Conservation (phyloP, 2,888 invertebrate species). For the Gymnocheta viridis region DNA sequence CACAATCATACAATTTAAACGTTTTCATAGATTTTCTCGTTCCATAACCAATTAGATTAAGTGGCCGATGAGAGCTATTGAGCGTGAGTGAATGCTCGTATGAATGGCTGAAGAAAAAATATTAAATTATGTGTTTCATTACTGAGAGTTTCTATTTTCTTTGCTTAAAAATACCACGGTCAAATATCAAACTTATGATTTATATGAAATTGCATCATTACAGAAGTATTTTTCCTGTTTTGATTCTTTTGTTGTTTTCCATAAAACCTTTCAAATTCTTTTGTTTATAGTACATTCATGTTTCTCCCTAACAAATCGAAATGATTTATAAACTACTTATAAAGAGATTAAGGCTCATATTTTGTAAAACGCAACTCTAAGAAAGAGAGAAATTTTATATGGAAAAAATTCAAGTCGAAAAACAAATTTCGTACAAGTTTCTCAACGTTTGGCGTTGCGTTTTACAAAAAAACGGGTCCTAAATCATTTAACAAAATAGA, state of each 20-base stretch:
- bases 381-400: no score
- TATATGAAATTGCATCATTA: constrained; percentile 1
- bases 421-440: no score
- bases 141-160: background rate
- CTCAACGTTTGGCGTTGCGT: no score
- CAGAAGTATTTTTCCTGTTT: background rate
- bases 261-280: constrained; percentile 26
- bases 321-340: constrained; percentile 55
- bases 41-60: constrained; percentile 30
- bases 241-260: background rate
- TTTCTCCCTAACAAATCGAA: constrained; percentile 1
- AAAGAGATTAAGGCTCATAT: constrained; percentile 39
- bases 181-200: constrained; percentile 41
- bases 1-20: constrained; percentile 22
- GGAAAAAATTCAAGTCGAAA: no score
- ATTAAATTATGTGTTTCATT: background rate
- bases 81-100: background rate
- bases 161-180: constrained; percentile 14
- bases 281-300: constrained; percentile 5
- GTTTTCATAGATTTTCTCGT: constrained; percentile 10
- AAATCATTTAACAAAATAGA: no score
- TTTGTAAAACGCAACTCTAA: no score
- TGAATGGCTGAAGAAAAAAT: constrained; percentile 5
- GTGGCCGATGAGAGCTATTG: background rate
- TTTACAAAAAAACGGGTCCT: no score